Evolutionary conservation across 2,888 invertebrate genomes (phyloP), one percentile per base, ranked within the genome.

Genomic region (Acanthococcus lagerstroemiae): DNA sequence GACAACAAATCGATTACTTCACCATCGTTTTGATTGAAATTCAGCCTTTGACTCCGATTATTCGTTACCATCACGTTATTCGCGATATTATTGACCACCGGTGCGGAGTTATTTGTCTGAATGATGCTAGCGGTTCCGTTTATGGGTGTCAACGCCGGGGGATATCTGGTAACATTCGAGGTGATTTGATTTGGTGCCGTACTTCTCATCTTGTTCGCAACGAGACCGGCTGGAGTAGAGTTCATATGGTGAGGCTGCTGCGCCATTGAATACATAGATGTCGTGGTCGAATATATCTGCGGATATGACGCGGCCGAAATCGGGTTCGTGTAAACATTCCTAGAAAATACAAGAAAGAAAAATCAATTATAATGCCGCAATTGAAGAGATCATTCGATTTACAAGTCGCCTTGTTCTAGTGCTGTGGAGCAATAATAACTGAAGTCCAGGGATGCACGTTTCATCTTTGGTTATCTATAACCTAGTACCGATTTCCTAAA

Each of bases 1-100:
- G 79, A 79, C 72, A 79, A 80, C 69, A 80, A 77, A 76, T 80
- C 80, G 69, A 80, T 80, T 71, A 80, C 74, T 69, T 75, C 80
- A 1, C 69, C 68, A 1, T 69, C 68, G 22, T 67, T 46, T 7
- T 21, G 4, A 12, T 17, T 12, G 17, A 21, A 7, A 5, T n/a
- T 12, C n/a, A 30, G 1, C 2, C 19, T 17, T 21, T 22, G 57
- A 27, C 63, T 24, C 3, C 55, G 27, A 24, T 52, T 19, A 21
- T 9, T 27, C 54, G 27, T 24, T 44, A 17, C 26, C 24, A 3
- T 25, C 44, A 6, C 26, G 27, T 27, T n/a, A 50, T 21, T 25
- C 26, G 65, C 27, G 52, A 22, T 37, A 21, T 12, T 55, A 55
- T 15, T 50, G 55, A 55, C 1, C 5, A 7, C 1, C 37, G 60